Conservation (phyloP, 92 coral and sea anemone genomes). For the Porites divaricata region DNA sequence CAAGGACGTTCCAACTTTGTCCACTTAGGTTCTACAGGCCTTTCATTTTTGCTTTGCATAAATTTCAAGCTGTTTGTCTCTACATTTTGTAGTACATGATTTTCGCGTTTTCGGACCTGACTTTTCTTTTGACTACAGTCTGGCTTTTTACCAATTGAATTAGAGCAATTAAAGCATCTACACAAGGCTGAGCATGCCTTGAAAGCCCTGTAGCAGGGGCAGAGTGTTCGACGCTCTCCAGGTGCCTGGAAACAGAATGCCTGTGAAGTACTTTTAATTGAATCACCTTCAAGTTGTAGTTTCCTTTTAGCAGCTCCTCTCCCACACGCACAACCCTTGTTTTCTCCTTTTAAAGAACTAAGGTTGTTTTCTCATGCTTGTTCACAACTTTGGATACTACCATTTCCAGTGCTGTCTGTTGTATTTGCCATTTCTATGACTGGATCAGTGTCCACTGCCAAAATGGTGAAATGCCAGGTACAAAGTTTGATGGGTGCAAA, state of each 20-base stretch:
- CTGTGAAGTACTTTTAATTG: constrained; percentile 16
- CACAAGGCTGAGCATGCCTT: constrained; percentile 33
- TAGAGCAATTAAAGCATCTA: constrained; percentile 37
- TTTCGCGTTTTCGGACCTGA: constrained; percentile 42
- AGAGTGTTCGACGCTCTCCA: constrained; percentile 40
- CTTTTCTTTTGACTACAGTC: constrained; percentile 30
- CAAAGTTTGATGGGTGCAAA: constrained; percentile 50
- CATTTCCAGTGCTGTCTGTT: constrained; percentile 21
- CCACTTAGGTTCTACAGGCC: constrained; percentile 44
- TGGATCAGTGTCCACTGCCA: constrained; percentile 69
- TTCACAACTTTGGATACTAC: constrained; percentile 7
- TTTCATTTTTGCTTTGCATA: constrained; percentile 33
- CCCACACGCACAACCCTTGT: constrained; percentile 56
- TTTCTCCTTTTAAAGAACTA: constrained; percentile 15
- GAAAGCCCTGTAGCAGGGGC: constrained; percentile 38
- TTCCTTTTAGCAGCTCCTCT: constrained; percentile 55
- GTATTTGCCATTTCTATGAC: constrained; percentile 40
- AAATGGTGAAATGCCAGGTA: constrained; percentile 61
- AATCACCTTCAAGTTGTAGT: constrained; percentile 25
- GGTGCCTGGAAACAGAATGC: constrained; percentile 40
- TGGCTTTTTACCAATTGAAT: constrained; percentile 54
- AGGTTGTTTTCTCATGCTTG: constrained; percentile 15
- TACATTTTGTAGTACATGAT: constrained; percentile 38
- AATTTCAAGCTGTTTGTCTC: constrained; percentile 35
- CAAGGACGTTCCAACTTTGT: constrained; percentile 54